Percentiles rank a stretch among this genome's conserved stretches.
These are phyloP conservation scores for Deroplatys truncata DNA, from an alignment of 2,888 invertebrate species.

Conservation along the genomic window DNA sequence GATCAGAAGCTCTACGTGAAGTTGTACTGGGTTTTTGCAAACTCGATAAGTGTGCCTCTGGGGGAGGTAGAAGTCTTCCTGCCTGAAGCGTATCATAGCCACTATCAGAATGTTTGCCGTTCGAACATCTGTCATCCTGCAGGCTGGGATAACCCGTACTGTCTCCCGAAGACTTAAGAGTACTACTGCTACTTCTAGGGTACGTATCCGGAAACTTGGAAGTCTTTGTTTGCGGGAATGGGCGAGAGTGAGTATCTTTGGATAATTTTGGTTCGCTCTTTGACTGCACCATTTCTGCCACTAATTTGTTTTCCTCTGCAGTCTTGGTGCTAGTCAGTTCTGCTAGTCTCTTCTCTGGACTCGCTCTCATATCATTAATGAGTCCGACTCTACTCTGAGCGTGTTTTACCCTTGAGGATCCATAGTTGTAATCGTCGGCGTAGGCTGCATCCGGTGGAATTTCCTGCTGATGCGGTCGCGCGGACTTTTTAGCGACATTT, in stretches of 20 bases:
- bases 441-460: constrained; percentile 42
- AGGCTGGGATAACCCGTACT: constrained; percentile 12
- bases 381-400: not conserved
- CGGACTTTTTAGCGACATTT: constrained; percentile 3
- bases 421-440: constrained; percentile 33
- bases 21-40: constrained; percentile 20
- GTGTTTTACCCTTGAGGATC: not conserved
- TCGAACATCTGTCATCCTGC: constrained; percentile 33
- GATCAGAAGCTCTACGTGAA: constrained; percentile 12
- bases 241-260: not conserved
- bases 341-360: not conserved
- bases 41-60: constrained; percentile 27
- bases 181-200: not conserved
- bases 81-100: constrained; percentile 40
- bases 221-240: not conserved
- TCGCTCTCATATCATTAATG: not conserved
- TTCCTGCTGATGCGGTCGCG: constrained; percentile 27
- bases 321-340: not conserved
- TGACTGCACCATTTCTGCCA: not conserved
- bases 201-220: constrained; percentile 18
- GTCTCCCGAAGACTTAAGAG: constrained; percentile 17
- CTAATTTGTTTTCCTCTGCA: not conserved
- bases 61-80: constrained; percentile 3
- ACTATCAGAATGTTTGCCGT: constrained; percentile 41
- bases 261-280: not conserved